These are phyloP conservation scores for Acanthosepion esculentum DNA, from an alignment of 2,888 invertebrate species.

Conservation along the genomic window DNA sequence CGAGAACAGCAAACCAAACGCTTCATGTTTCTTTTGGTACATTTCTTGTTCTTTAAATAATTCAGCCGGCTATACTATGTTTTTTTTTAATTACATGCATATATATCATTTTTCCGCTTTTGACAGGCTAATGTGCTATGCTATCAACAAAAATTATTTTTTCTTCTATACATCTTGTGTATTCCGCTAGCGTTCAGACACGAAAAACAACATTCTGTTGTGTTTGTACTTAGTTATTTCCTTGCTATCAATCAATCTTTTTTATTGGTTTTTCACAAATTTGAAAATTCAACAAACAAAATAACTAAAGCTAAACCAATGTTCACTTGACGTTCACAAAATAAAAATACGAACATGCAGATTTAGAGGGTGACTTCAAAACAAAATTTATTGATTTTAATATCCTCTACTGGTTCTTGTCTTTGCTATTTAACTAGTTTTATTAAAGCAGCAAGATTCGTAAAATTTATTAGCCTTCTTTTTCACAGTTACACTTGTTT, in stretches of 20 bases:
- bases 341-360: background rate
- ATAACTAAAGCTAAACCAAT: background rate
- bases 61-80: no score
- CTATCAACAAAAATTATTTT: background rate
- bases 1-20: no score
- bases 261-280: background rate
- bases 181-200: background rate
- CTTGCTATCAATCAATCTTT: constrained; percentile 15
- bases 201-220: background rate
- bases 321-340: background rate
- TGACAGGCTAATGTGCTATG: background rate
- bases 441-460: background rate
- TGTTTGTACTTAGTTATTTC: background rate
- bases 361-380: no score
- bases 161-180: background rate
- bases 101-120: background rate
- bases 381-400: background rate
- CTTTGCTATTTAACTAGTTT: background rate
- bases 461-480: background rate
- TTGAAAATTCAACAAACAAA: background rate
- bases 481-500: background rate
- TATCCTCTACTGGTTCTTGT: background rate
- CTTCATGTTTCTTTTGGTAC: no score
- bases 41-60: no score
- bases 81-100: background rate